Percentiles rank a stretch among this genome's conserved stretches.
phyloP scores from a whole-genome alignment of 2,113 vertebrate genomes.

The Periophthalmus modestus region DNA sequence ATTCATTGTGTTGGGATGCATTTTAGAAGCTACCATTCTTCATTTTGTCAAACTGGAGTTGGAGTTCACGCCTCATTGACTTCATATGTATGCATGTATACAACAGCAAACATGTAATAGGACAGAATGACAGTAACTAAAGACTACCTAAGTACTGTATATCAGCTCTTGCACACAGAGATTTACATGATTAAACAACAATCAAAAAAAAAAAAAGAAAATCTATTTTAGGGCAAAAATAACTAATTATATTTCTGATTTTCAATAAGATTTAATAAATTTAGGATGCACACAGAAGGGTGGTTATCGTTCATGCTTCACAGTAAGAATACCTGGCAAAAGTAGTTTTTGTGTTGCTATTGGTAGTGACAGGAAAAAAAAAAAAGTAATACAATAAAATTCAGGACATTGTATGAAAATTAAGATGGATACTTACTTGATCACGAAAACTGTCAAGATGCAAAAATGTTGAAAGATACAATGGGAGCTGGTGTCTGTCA shows the following conservation, averaged over 20 bases:
- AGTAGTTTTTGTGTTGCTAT: too few species aligned
- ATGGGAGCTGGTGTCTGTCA: too few species aligned
- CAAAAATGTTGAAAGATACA: too few species aligned
- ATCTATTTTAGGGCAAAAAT: neutral
- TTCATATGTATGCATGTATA: conserved; percentile 24
- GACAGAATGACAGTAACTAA: conserved; percentile 57
- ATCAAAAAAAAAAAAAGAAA: too few species aligned
- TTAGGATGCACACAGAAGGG: neutral
- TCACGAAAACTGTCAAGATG: too few species aligned
- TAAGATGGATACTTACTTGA: too few species aligned
- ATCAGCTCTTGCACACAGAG: conserved; percentile 41
- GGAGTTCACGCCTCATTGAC: conserved; percentile 33
- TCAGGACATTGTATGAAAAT: too few species aligned
- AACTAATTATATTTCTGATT: neutral
- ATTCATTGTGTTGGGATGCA: conserved; percentile 52
- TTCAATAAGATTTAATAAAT: neutral
- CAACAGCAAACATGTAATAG: conserved; percentile 30
- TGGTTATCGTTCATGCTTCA: too few species aligned
- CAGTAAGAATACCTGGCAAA: too few species aligned
- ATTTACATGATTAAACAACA: neutral
- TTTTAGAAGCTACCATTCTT: conserved; percentile 59
- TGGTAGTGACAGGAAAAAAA: too few species aligned
- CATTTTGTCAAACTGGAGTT: conserved; percentile 64
- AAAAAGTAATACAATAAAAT: too few species aligned
- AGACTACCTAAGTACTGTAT: conserved; percentile 48